A percentile compares a stretch with the other conserved stretches of the same genome.
These are phyloP conservation scores for Arbacia lixula DNA, from an alignment of 53 echinoderm and acorn worm genomes.

Conservation along the genomic window DNA sequence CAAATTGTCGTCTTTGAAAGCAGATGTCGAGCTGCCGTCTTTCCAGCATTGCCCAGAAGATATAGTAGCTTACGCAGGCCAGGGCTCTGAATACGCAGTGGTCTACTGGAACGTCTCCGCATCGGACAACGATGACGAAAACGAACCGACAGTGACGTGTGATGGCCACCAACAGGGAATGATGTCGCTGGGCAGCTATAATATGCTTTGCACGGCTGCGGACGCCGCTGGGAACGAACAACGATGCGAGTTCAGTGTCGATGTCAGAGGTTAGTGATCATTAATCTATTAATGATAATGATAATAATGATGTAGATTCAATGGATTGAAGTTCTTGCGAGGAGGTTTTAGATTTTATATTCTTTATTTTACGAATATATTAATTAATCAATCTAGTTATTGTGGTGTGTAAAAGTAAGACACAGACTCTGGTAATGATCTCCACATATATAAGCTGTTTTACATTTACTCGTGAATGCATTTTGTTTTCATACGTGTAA, in stretches of 20 bases:
- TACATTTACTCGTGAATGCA: too few species aligned
- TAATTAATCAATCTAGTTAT: too few species aligned
- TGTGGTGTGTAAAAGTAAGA: too few species aligned
- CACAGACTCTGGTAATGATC: too few species aligned
- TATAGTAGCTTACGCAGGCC: background rate
- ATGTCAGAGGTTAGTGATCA: conserved; percentile 35
- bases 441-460: too few species aligned
- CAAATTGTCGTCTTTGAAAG: too few species aligned
- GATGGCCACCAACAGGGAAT: background rate
- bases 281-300: too few species aligned
- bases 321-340: too few species aligned
- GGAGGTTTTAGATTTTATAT: too few species aligned
- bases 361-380: too few species aligned
- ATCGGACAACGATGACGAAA: background rate
- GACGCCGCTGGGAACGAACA: conserved; percentile 13
- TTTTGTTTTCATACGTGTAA: too few species aligned
- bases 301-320: too few species aligned
- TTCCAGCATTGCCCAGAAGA: conserved; percentile 27
- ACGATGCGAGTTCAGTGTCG: background rate
- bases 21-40: conserved; percentile 18
- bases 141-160: conserved; percentile 16
- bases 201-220: background rate
- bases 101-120: background rate
- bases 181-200: background rate
- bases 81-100: background rate